These are phyloP conservation scores for Nanorana parkeri DNA, from an alignment of 2,113 vertebrate genomes.

Conservation along the genomic window DNA sequence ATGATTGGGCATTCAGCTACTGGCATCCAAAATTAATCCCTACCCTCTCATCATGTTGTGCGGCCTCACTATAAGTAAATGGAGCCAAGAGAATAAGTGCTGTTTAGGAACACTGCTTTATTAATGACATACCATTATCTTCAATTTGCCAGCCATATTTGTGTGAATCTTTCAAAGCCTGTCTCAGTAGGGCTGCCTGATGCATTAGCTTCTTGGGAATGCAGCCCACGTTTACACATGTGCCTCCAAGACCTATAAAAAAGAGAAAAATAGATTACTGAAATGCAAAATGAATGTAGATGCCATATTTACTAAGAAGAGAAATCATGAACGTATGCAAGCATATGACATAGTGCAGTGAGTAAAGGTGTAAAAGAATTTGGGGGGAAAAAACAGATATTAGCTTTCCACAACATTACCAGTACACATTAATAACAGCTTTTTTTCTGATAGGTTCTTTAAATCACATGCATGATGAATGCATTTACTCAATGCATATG, in stretches of 20 bases:
- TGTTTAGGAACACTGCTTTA: not conserved
- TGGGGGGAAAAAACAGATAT: no score
- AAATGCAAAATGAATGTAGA: not conserved
- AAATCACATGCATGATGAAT: no score
- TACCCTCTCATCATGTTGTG: no score
- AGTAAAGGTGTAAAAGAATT: no score
- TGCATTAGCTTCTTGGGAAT: slow-evolving; percentile 84
- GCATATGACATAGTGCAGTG: not conserved
- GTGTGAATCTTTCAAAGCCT: slow-evolving; percentile 75
- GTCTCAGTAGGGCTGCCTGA: slow-evolving; percentile 79
- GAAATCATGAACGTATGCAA: not conserved
- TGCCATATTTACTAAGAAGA: not conserved
- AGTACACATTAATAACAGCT: no score
- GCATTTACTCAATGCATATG: no score
- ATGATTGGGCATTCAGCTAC: no score
- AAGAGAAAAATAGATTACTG: not conserved
- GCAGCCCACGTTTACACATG: slow-evolving; percentile 78
- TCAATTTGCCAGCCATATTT: slow-evolving; percentile 79
- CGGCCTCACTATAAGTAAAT: no score
- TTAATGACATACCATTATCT: slow-evolving; percentile 68
- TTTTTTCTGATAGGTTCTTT: no score
- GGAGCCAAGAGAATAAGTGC: not conserved
- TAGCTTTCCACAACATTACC: no score
- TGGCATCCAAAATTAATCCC: no score
- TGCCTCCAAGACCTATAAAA: slow-evolving; percentile 77